Evolutionary conservation across 2,888 invertebrate species (phyloP).

Genomic region (Acronicta psi): DNA sequence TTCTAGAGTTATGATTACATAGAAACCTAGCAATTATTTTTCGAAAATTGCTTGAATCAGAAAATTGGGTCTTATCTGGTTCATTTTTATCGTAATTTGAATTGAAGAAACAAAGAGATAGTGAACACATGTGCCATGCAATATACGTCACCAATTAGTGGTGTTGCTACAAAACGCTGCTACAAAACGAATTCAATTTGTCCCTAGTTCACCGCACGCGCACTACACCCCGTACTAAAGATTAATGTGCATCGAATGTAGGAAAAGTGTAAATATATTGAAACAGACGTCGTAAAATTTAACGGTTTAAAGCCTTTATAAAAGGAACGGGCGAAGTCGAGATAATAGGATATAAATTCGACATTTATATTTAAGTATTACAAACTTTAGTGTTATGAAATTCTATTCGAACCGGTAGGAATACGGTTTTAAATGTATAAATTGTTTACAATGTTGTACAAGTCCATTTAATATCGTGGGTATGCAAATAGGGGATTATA

Average conservation of each 20-base stretch:
- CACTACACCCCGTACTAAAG: constrained; percentile 34
- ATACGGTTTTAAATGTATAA: constrained; percentile 17
- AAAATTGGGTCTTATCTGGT: constrained; percentile 10
- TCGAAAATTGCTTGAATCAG: constrained; percentile 11
- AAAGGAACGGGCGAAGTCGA: constrained; percentile 28
- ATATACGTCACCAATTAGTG: constrained; percentile 71
- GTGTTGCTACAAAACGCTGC: constrained; percentile 41
- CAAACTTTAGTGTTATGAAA: constrained; percentile 34
- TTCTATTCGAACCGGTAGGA: constrained; percentile 18
- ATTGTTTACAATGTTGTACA: constrained; percentile 13
- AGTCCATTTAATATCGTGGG: constrained; percentile 16
- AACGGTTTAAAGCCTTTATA: constrained; percentile 35
- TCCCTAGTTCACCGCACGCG: constrained; percentile 45
- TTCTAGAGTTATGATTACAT: constrained; percentile 30
- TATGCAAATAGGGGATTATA: constrained; percentile 52
- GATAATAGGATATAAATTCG: constrained; percentile 43
- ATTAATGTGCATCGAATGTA: constrained; percentile 35
- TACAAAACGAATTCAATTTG: constrained; percentile 73
- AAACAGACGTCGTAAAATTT: constrained; percentile 43
- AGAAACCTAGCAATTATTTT: constrained; percentile 9
- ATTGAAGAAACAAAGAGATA: constrained; percentile 26
- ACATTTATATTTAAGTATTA: constrained; percentile 32
- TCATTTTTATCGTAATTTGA: constrained; percentile 6
- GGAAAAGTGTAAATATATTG: constrained; percentile 44
- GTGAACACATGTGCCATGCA: constrained; percentile 32